Evolutionary conservation across 2,888 invertebrate species (phyloP).

Genomic region (Drosophila tanythrix): DNA sequence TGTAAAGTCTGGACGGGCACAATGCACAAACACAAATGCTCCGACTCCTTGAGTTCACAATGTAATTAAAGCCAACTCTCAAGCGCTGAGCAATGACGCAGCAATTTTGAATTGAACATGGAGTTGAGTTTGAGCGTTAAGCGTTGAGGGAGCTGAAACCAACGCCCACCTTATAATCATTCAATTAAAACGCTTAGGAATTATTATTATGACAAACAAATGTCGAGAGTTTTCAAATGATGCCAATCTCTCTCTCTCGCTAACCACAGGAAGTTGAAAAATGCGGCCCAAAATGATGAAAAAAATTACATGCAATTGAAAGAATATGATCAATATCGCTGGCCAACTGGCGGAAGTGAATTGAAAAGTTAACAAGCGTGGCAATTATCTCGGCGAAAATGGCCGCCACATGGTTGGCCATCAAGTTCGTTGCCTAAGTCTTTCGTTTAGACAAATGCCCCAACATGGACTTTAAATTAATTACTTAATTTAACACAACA

Average conservation of each 20-base stretch:
- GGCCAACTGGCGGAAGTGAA: slow-evolving; percentile 68
- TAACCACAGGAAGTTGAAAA: slow-evolving; percentile 66
- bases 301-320: slow-evolving; percentile 72
- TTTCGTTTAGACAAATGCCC: slow-evolving; percentile 70
- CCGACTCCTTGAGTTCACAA: slow-evolving; percentile 37
- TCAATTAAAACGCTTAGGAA: slow-evolving; percentile 79
- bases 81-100: slow-evolving; percentile 65
- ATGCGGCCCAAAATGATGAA: slow-evolving; percentile 6
- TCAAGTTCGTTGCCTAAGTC: slow-evolving; percentile 71
- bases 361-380: slow-evolving; percentile 61
- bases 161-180: slow-evolving; percentile 77
- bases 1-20: slow-evolving; percentile 55
- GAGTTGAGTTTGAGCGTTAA: slow-evolving; percentile 7
- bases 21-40: slow-evolving; percentile 29
- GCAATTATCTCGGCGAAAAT: slow-evolving; percentile 42
- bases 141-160: slow-evolving; percentile 44
- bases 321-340: slow-evolving; percentile 62
- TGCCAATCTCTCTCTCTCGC: slow-evolving; percentile 62
- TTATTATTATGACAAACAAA: slow-evolving; percentile 77
- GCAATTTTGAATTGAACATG: slow-evolving; percentile 40
- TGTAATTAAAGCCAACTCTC: slow-evolving; percentile 65
- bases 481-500: slow-evolving; percentile 80
- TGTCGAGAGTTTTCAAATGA: slow-evolving; percentile 66
- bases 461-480: slow-evolving; percentile 79
- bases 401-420: slow-evolving; percentile 18